phyloP scores from a whole-genome alignment of 1,140 invertebrate species.

The Coboldia fuscipes region DNA sequence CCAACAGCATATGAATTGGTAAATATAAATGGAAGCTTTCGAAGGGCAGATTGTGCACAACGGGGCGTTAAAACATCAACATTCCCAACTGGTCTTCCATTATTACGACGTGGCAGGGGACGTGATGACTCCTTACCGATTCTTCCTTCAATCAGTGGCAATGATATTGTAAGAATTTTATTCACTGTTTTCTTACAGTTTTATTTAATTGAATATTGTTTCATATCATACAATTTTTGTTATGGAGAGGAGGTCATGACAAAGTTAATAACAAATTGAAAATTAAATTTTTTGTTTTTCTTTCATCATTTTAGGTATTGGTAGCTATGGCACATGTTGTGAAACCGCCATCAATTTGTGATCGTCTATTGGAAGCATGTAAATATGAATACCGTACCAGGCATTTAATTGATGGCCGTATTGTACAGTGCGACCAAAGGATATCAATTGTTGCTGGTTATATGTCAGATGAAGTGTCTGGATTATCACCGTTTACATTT shows the following conservation, averaged over 20 bases:
- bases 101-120: conserved; percentile 23
- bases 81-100: conserved; percentile 23
- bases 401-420: conserved; percentile 61
- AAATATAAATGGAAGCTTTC: conserved; percentile 28
- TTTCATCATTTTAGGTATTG: conserved; percentile 27
- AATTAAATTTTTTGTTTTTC: not conserved
- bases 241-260: too few relatives aligned
- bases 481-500: conserved; percentile 59
- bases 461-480: conserved; percentile 59
- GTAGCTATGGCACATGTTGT: conserved; percentile 40
- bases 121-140: conserved; percentile 23
- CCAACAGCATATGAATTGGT: conserved; percentile 41
- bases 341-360: conserved; percentile 40
- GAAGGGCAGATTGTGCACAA: conserved; percentile 26
- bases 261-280: not conserved
- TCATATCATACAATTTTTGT: too few relatives aligned
- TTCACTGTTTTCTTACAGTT: not conserved
- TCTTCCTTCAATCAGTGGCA: conserved; percentile 26
- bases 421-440: conserved; percentile 66
- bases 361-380: conserved; percentile 45
- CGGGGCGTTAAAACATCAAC: conserved; percentile 14
- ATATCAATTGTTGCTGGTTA: conserved; percentile 69
- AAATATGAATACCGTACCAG: conserved; percentile 68
- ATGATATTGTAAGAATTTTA: conserved; percentile 28
- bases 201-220: conserved; percentile 1